A percentile compares a stretch with the other conserved stretches of the same genome.
phyloP scores from a whole-genome alignment of 2,888 invertebrate species.

The Chloroclysta siterata region DNA sequence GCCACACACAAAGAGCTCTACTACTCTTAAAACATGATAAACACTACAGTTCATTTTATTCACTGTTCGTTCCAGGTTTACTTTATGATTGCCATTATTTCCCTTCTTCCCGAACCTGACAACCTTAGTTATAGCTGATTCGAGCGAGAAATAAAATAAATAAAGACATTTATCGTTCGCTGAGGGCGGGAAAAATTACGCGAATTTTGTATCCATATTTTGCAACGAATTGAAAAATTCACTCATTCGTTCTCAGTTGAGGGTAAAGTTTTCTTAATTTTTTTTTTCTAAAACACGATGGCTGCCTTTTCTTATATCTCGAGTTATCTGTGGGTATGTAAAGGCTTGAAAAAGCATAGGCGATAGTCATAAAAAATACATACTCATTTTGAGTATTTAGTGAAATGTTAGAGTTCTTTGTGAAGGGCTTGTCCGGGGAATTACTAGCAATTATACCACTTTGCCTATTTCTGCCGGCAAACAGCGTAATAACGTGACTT shows the following conservation, averaged over 20 bases:
- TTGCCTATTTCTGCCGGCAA: too few species aligned
- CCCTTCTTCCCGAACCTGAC: not conserved
- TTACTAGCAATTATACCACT: too few species aligned
- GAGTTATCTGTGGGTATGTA: too few species aligned
- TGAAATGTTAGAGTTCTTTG: too few species aligned
- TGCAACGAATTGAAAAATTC: not conserved
- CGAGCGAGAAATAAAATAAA: conserved; percentile 23
- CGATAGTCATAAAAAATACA: too few species aligned
- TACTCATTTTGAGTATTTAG: too few species aligned
- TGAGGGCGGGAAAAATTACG: conserved; percentile 31
- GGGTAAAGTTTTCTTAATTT: conserved; percentile 11
- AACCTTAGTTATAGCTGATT: conserved; percentile 18
- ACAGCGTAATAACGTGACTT: too few species aligned
- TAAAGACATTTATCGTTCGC: conserved; percentile 25
- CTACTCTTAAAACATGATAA: too few species aligned
- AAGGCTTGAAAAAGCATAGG: too few species aligned
- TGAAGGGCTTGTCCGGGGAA: too few species aligned
- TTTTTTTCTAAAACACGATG: not conserved
- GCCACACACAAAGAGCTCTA: too few species aligned
- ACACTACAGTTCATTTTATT: not conserved
- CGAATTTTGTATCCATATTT: conserved; percentile 23
- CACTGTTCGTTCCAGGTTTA: not conserved
- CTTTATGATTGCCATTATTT: not conserved
- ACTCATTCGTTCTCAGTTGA: not conserved
- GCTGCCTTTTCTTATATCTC: too few species aligned